Conservation (phyloP, 2,113 vertebrate genomes). For the Elanus axillaris region DNA sequence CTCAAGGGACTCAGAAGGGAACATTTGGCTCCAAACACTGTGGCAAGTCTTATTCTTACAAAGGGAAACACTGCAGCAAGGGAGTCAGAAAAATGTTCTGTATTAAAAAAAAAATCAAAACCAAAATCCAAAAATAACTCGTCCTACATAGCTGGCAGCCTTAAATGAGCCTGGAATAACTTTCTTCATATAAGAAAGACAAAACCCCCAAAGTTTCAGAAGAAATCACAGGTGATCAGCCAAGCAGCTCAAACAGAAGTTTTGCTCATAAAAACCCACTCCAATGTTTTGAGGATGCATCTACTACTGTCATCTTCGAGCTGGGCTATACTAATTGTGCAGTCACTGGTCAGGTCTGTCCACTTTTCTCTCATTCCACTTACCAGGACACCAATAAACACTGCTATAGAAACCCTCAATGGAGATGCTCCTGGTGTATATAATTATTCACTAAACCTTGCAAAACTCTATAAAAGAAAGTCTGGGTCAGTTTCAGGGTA, state of each 20-base stretch:
- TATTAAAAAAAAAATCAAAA: neutral
- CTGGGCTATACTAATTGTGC: fast-evolving
- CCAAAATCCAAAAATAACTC: constrained; percentile 41
- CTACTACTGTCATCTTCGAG: neutral
- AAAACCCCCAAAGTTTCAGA: neutral
- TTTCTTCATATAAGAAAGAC: neutral
- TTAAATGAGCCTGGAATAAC: neutral
- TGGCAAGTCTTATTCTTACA: constrained; percentile 17
- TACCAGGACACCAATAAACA: neutral
- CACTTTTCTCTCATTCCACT: neutral
- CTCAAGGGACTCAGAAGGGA: neutral
- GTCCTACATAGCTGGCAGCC: constrained; percentile 38
- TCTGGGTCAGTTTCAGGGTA: neutral
- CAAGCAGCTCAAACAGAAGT: neutral
- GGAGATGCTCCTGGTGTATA: neutral
- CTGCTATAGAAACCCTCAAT: neutral
- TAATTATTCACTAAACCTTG: neutral
- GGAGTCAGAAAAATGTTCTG: neutral
- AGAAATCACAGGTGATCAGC: neutral
- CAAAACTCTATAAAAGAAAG: neutral
- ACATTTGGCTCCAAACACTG: neutral
- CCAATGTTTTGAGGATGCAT: neutral
- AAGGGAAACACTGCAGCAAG: neutral
- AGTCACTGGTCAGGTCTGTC: neutral
- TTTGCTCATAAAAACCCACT: neutral